Base-by-base conservation (phyloP, 2,113 vertebrate genomes). In the Melanotaenia duboulayi region DNA sequence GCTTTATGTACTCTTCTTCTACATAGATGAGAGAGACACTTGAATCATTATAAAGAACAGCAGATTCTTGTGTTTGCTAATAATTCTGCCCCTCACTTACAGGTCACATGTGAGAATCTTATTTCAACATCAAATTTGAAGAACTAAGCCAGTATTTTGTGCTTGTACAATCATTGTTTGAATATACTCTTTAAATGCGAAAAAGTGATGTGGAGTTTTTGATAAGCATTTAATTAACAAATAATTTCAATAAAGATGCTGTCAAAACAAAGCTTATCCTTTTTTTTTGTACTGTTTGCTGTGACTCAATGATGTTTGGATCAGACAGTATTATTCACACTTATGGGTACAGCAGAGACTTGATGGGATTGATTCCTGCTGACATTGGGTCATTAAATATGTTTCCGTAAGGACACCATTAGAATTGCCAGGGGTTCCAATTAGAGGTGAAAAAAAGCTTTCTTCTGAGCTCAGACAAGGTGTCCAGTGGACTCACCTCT, bases 291-390 rank as follows among this genome's bases (percentile, higher is more conserved):
- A 28, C 13, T 19, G 8, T 2, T 32, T n/a, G 10, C 49, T 25
- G 28, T 40, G 55, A 32, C 39, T 64, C 1, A 6, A 2, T 37
- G 32, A 25, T 65, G n/a, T 35, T 7, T 57, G 39, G 54, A 32
- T 60, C 51, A 62, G 59, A 51, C 40, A 67, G 51, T 9, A 96
- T 22, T 22, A 20, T 57, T 17, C 90, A 82, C 94, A 93, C 75
- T 94, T 78, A 94, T 93, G 59, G 58, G 61, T 40, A 37, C 24
- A 46, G 37, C 1, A 2, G 32, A 57, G 24, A 68, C 59, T 52
- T 78, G 67, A 74, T 75, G 71, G 71, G 65, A 60, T 42, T 22
- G 9, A 75, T 77, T 79, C 88, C 80, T 60, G 80, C 82, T 83
- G 86, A 58, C 65, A 57, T 44, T 0, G 0, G 28, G 54, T 63